phyloP scores from a whole-genome alignment of 2,113 vertebrate genomes.

The Sebastes schlegelii region DNA sequence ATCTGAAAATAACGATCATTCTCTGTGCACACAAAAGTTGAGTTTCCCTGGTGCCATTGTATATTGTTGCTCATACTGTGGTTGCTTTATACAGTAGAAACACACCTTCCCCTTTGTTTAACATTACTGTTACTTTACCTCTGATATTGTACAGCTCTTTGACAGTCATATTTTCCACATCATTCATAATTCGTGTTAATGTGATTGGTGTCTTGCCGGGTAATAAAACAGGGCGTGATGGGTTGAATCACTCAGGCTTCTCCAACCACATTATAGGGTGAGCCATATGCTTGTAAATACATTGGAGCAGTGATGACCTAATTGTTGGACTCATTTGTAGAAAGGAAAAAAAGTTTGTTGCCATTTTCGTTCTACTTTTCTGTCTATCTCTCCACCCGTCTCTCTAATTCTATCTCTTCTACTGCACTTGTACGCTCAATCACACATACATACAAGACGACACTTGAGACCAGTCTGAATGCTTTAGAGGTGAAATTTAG shows the following conservation, averaged over 20 bases:
- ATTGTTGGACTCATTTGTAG: constrained; percentile 8
- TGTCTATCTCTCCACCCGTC: background rate
- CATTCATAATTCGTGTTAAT: constrained; percentile 25
- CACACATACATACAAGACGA: too few species aligned
- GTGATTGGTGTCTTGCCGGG: constrained; percentile 31
- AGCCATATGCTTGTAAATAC: constrained; percentile 32
- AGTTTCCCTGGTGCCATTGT: background rate
- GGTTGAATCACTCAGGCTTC: constrained; percentile 33
- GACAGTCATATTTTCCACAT: constrained; percentile 55
- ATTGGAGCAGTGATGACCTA: constrained; percentile 37
- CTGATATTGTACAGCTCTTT: background rate
- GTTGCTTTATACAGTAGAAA: background rate
- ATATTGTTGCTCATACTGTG: background rate
- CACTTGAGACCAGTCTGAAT: too few species aligned
- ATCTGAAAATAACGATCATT: background rate
- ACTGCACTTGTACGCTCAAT: background rate
- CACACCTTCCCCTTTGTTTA: background rate
- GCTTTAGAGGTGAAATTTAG: too few species aligned
- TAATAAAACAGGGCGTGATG: constrained; percentile 56
- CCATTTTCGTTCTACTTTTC: constrained; percentile 1
- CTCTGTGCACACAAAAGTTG: background rate
- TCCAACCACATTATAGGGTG: constrained; percentile 30
- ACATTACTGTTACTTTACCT: constrained; percentile 23
- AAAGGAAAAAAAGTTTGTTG: constrained; percentile 12
- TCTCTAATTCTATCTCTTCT: constrained; percentile 1